A percentile compares a stretch with the other conserved stretches of the same genome.
Evolutionary conservation across 2,888 invertebrate species (phyloP).

Genomic region (Aspidiotus rigidus): DNA sequence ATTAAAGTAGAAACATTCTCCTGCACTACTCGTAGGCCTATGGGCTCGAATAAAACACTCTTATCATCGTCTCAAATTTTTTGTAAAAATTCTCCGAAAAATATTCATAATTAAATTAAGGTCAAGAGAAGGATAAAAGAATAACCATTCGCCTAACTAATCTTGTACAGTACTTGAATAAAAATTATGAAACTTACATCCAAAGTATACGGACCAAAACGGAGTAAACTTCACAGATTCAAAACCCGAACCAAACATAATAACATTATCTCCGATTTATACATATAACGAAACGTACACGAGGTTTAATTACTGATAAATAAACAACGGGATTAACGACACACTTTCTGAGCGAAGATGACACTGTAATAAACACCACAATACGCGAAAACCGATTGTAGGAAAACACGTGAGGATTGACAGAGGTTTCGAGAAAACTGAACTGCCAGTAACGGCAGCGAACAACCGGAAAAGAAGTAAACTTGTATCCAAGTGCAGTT

Average conservation of each 20-base stretch:
- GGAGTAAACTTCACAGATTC: too few species aligned
- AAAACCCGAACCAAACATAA: constrained; percentile 19
- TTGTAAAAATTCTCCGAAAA: too few species aligned
- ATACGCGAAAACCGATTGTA: constrained; percentile 24
- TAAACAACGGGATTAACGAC: constrained; percentile 29
- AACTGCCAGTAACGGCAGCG: constrained; percentile 3
- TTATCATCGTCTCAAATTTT: too few species aligned
- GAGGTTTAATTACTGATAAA: constrained; percentile 23
- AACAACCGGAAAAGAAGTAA: constrained; percentile 8
- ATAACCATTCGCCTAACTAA: too few species aligned
- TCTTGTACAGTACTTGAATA: too few species aligned
- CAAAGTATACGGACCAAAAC: too few species aligned
- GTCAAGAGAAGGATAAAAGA: too few species aligned
- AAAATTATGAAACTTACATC: too few species aligned
- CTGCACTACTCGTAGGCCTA: too few species aligned
- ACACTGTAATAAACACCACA: constrained; percentile 11
- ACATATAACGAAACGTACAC: neutral
- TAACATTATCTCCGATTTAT: neutral
- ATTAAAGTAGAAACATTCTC: too few species aligned
- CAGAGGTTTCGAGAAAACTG: constrained; percentile 19
- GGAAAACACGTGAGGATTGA: constrained; percentile 15
- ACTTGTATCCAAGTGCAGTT: neutral
- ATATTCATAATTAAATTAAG: too few species aligned
- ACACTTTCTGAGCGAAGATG: constrained; percentile 22
- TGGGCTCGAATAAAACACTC: too few species aligned